Evolutionary conservation across 2,797 vertebrate species (phyloP).

Genomic region (Arctocebus calabarensis): DNA sequence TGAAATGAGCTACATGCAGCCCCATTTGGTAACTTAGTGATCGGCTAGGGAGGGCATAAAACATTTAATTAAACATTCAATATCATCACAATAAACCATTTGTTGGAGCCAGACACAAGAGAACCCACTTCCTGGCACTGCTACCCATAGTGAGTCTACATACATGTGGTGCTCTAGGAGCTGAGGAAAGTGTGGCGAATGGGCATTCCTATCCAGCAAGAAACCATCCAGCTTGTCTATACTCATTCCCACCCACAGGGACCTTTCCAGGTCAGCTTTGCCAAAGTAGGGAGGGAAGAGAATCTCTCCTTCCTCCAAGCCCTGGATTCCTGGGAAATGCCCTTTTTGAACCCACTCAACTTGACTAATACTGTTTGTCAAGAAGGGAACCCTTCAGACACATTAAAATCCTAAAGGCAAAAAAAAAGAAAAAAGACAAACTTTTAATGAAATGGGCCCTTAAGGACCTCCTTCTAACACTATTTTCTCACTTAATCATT

Average conservation of each 20-base stretch:
- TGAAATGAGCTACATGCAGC: slow-evolving; percentile 29
- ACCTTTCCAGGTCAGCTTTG: background rate
- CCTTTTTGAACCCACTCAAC: background rate
- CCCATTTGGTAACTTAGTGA: background rate
- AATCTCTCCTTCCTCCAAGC: background rate
- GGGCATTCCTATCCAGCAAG: background rate
- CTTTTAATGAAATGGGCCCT: background rate
- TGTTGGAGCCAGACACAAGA: slow-evolving; percentile 74
- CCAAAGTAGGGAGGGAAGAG: background rate
- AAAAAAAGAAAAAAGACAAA: background rate
- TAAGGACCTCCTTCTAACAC: background rate
- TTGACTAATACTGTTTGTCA: background rate
- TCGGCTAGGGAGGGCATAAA: background rate
- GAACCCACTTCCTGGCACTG: background rate
- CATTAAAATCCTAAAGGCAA: background rate
- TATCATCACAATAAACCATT: slow-evolving; percentile 75
- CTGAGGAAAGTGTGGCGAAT: slow-evolving; percentile 61
- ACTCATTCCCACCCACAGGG: background rate
- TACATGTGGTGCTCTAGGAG: background rate
- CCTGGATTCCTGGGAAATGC: background rate
- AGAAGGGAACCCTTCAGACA: background rate
- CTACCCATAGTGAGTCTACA: slow-evolving; percentile 59
- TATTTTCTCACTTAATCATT: slow-evolving; percentile 11
- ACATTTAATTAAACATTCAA: slow-evolving; percentile 15
- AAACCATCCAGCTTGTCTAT: background rate